Evolutionary conservation across 1,140 invertebrate species (phyloP).

Genomic region (Caenorhabditis inopinata): DNA sequence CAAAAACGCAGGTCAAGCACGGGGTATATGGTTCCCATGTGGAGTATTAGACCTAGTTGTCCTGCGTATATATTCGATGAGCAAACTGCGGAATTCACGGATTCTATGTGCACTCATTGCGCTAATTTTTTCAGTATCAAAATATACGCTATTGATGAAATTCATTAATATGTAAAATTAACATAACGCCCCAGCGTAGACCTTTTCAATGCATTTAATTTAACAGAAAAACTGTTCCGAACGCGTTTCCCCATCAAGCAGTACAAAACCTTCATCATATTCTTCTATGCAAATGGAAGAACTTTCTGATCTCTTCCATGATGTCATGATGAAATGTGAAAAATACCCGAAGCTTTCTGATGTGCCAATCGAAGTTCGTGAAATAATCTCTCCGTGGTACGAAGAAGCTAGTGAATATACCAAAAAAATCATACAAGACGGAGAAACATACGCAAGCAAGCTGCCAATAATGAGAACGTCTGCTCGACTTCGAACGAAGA

Average conservation of each 20-base stretch:
- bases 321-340: constrained; percentile 20
- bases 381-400: constrained; percentile 35
- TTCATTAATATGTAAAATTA: too few relatives aligned
- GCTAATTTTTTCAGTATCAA: background rate
- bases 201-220: too few relatives aligned
- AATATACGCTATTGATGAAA: background rate
- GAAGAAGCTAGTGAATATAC: constrained; percentile 20
- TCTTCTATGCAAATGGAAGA: background rate
- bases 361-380: background rate
- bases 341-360: background rate
- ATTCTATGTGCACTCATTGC: too few relatives aligned
- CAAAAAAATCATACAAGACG: constrained; percentile 17
- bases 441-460: constrained; percentile 15
- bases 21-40: too few relatives aligned
- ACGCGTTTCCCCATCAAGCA: background rate
- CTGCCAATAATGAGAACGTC: constrained; percentile 14
- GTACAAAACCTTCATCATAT: background rate
- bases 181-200: too few relatives aligned
- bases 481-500: constrained; percentile 34
- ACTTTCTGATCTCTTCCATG: constrained; percentile 9
- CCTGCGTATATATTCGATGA: too few relatives aligned
- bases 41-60: too few relatives aligned
- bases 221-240: constrained; percentile 18
- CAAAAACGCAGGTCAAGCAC: too few relatives aligned
- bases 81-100: too few relatives aligned